Evolutionary conservation across 2,888 invertebrate species (phyloP).

Genomic region (Dasysyrphus tricinctus): DNA sequence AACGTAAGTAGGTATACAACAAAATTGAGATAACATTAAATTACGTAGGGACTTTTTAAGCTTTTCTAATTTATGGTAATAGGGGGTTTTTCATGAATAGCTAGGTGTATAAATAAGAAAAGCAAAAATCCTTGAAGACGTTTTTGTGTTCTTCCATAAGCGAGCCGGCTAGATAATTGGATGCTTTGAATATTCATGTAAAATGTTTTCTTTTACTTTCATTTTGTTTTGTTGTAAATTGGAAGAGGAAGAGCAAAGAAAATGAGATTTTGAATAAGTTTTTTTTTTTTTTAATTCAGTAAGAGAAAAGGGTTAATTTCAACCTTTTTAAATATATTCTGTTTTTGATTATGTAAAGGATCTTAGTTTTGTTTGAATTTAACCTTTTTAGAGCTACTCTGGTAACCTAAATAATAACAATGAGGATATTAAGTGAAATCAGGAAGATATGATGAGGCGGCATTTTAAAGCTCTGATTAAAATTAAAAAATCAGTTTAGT

Average conservation of each 20-base stretch:
- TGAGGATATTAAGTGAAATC: slow-evolving; percentile 8
- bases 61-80: slow-evolving; percentile 51
- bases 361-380: slow-evolving; percentile 1
- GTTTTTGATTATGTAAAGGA: neutral
- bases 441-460: neutral
- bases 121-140: slow-evolving; percentile 8
- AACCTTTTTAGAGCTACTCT: neutral
- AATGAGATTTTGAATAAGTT: slow-evolving; percentile 23
- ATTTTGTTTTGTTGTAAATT: neutral
- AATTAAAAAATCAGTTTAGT: neutral
- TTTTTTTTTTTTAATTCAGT: neutral
- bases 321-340: slow-evolving; percentile 14
- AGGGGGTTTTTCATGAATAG: slow-evolving; percentile 18
- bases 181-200: slow-evolving; percentile 27
- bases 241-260: slow-evolving; percentile 3
- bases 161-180: slow-evolving; percentile 5
- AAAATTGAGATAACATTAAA: slow-evolving; percentile 38
- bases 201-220: neutral
- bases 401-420: neutral
- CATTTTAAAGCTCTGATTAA: neutral
- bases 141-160: slow-evolving; percentile 17
- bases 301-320: neutral
- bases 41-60: slow-evolving; percentile 36
- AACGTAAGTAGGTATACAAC: neutral
- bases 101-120: slow-evolving; percentile 13